Base-by-base conservation (phyloP, 2,113 vertebrate genomes). In the Cyanoderma ruficeps region DNA sequence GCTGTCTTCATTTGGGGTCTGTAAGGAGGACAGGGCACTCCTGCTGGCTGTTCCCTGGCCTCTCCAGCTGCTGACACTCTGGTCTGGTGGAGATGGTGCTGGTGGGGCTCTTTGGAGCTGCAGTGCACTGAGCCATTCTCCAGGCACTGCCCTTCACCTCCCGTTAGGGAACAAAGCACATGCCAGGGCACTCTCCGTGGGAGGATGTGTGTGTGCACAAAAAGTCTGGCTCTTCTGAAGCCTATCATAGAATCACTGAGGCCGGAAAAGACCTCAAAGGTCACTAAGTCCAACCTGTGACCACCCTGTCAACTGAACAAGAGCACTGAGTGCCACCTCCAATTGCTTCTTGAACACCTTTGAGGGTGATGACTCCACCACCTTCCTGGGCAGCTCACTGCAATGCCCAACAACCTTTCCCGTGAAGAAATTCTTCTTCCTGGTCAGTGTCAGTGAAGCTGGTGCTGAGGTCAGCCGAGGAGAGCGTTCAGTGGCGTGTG, bases 151-250 rank as follows among this genome's bases (percentile, higher is more conserved):
- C 33, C 0, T 56, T 80, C 64, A 31, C 47, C 31, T 83, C 49
- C 67, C 7, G 0, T 57, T 15, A 42, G 64, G 50, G 59, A 55
- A 7, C 7, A 30, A 24, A 37, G 23, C 46, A 44, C 53, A 2
- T 22, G 39, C 5, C 13, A 37, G 31, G 20, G 28, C 13, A 10
- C 63, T 77, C 84, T 69, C 55, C 11, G 27, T 1, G 2, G 33
- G 46, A 49, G 22, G 22, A 28, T 19, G 13, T 0, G 0, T 3
- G 19, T 13, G 25, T 52, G 50, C 2, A 6, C 41, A 77, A 22
- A 69, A 79, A 13, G 7, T 15, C 33, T 81, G 68, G 5, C 16
- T 65, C 24, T 63, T 56, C 60, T 70, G 39, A 35, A 67, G 50
- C 0, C 0, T 31, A 0, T 39, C 39, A 31, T 15, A 49, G 71